Conservation (phyloP, 1,140 invertebrate species). For the Andricus grossulariae region DNA sequence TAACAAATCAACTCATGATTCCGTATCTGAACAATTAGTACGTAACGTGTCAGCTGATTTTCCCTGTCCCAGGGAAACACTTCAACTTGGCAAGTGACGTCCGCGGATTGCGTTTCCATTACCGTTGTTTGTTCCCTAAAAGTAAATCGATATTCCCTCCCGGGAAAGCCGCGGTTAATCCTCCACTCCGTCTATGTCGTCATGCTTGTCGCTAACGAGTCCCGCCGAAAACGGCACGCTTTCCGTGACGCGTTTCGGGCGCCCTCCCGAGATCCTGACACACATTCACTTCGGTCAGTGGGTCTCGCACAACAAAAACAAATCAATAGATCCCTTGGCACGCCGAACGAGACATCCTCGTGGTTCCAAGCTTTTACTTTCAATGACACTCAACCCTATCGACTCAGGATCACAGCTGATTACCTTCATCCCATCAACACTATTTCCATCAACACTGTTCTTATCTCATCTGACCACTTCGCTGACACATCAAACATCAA, state of each 20-base stretch:
- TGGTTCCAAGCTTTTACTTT: conserved; percentile 37
- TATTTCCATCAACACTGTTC: conserved; percentile 33
- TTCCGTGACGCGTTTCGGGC: conserved; percentile 26
- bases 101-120: conserved; percentile 40
- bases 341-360: conserved; percentile 31
- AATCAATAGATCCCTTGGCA: conserved; percentile 53
- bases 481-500: conserved; percentile 31
- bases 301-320: conserved; percentile 59
- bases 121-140: conserved; percentile 42
- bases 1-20: not conserved
- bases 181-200: conserved; percentile 39
- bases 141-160: conserved; percentile 53
- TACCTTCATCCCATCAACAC: not conserved
- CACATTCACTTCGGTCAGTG: conserved; percentile 44
- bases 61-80: not conserved
- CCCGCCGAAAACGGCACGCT: conserved; percentile 22
- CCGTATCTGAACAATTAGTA: not conserved
- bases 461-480: conserved; percentile 27
- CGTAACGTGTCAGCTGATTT: conserved; percentile 7
- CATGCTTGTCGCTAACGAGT: conserved; percentile 20
- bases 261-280: conserved; percentile 37
- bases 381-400: conserved; percentile 11
- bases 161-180: conserved; percentile 35
- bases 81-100: not conserved
- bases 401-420: conserved; percentile 12